phyloP scores from a whole-genome alignment of 1,140 invertebrate species.

The Drosophila neocordata region DNA sequence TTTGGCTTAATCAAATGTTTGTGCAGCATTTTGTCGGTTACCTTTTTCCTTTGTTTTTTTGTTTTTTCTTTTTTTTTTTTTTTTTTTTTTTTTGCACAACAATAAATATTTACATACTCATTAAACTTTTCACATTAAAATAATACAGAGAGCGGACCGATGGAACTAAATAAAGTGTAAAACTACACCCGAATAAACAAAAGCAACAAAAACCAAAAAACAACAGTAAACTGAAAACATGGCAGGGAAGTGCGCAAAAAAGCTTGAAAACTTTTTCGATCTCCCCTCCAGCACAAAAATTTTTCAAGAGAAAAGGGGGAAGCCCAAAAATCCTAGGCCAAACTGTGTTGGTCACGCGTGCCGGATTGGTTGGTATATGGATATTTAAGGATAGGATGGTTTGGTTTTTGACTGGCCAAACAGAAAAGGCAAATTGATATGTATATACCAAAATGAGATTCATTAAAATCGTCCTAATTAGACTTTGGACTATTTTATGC shows the following conservation, averaged over 20 bases:
- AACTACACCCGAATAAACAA: conserved; percentile 50
- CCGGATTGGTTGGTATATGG: neutral
- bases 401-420: conserved; percentile 23
- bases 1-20: conserved; percentile 62
- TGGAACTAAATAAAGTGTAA: conserved; percentile 40
- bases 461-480: conserved; percentile 21
- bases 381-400: neutral
- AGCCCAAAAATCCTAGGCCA: conserved; percentile 18
- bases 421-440: conserved; percentile 40
- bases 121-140: conserved; percentile 77
- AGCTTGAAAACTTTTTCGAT: conserved; percentile 72
- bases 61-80: no score
- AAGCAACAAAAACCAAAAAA: conserved; percentile 30
- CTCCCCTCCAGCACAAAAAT: conserved; percentile 40
- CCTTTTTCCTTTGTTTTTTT: neutral
- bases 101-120: conserved; percentile 79
- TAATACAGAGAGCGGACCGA: conserved; percentile 32
- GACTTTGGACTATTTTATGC: neutral
- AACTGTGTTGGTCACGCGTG: conserved; percentile 28
- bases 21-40: conserved; percentile 19
- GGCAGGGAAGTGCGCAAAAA: conserved; percentile 18
- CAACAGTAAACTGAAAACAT: conserved; percentile 12
- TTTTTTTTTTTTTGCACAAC: conserved; percentile 45
- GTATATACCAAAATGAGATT: conserved; percentile 22
- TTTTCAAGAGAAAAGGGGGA: neutral